A percentile compares a stretch with the other conserved stretches of the same genome.
These are phyloP conservation scores for Poeciliopsis turneri DNA, from an alignment of 2,797 vertebrate genomes.

Conservation along the genomic window DNA sequence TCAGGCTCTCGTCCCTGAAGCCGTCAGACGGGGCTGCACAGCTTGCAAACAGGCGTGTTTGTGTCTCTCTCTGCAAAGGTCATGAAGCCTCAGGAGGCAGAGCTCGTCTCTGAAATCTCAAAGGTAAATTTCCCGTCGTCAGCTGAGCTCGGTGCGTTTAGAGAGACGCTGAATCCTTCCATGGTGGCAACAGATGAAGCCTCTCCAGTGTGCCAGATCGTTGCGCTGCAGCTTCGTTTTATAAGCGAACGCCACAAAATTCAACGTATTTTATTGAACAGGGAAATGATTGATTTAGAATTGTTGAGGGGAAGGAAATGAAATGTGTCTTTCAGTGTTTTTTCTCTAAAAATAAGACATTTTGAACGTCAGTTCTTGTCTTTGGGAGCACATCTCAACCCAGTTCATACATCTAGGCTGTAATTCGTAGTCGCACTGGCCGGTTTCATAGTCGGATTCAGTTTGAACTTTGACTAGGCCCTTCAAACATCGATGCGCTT, in stretches of 20 bases:
- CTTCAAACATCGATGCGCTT: neutral
- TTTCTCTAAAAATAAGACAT: neutral
- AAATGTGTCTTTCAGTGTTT: neutral
- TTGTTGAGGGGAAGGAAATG: neutral
- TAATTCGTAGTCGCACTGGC: neutral
- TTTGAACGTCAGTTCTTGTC: neutral
- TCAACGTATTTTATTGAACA: neutral
- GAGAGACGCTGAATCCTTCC: slow-evolving; percentile 9
- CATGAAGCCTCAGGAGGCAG: slow-evolving; percentile 82
- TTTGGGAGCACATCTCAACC: neutral
- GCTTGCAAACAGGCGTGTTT: slow-evolving; percentile 43
- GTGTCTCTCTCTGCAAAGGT: slow-evolving; percentile 51
- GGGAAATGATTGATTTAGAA: neutral
- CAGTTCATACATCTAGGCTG: neutral
- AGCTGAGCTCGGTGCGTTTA: slow-evolving; percentile 14
- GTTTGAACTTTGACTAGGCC: too few species aligned
- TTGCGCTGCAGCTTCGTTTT: neutral
- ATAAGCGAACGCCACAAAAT: neutral
- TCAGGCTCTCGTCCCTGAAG: neutral
- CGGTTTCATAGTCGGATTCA: neutral
- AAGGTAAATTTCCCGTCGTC: slow-evolving; percentile 71
- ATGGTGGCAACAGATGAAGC: neutral
- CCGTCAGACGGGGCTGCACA: neutral
- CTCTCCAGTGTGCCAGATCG: neutral
- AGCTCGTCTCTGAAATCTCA: slow-evolving; percentile 80